Conservation (phyloP, 2,888 invertebrate genomes). For the Temnothorax unifasciatus region DNA sequence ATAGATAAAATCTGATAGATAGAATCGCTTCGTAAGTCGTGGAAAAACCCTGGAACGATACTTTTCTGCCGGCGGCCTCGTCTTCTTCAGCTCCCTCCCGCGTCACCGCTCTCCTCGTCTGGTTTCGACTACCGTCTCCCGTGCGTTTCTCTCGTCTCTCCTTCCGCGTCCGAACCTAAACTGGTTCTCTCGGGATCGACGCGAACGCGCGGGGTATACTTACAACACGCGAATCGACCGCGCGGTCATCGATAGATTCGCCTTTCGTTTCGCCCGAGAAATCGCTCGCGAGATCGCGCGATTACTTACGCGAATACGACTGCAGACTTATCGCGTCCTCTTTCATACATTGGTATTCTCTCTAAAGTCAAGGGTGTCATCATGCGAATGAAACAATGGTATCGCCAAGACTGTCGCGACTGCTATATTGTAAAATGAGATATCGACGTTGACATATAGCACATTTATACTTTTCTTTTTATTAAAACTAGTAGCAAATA, state of each 20-base stretch:
- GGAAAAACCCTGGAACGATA: background rate
- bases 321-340: background rate
- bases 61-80: background rate
- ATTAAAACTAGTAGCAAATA: slow-evolving; percentile 10
- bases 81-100: background rate
- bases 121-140: slow-evolving; percentile 65
- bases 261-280: slow-evolving; percentile 33
- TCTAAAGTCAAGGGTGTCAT: background rate
- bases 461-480: background rate
- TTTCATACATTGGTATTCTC: background rate
- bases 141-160: slow-evolving; percentile 48
- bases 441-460: background rate
- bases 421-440: background rate
- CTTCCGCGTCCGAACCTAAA: slow-evolving; percentile 70
- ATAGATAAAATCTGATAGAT: background rate
- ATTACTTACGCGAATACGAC: slow-evolving; percentile 52
- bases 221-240: slow-evolving; percentile 47
- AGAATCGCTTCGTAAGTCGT: background rate
- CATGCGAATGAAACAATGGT: background rate
- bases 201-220: slow-evolving; percentile 41
- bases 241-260: slow-evolving; percentile 68
- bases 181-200: slow-evolving; percentile 72
- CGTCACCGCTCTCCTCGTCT: slow-evolving; percentile 30
- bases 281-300: slow-evolving; percentile 43
- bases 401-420: background rate